phyloP scores from a whole-genome alignment of 1,140 invertebrate species.

The Calycopis cecrops region DNA sequence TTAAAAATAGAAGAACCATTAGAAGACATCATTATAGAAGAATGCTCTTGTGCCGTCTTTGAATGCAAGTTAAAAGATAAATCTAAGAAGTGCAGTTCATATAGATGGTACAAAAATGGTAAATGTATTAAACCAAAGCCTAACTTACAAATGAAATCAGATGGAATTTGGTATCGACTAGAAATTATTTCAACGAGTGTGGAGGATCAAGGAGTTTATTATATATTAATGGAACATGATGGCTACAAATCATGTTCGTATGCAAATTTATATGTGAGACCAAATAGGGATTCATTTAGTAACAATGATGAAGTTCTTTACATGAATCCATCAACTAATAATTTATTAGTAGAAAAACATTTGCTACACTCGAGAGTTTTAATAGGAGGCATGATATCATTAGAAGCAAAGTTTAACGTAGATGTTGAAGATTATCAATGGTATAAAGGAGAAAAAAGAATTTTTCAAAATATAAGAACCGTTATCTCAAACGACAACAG shows the following conservation, averaged over 20 bases:
- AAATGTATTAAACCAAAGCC: conserved; percentile 21
- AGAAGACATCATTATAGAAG: conserved; percentile 26
- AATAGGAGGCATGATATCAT: conserved; percentile 26
- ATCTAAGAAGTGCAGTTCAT: conserved; percentile 13
- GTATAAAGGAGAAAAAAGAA: conserved; percentile 26
- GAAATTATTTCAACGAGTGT: conserved; percentile 20
- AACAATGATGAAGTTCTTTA: conserved; percentile 23
- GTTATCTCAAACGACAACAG: conserved; percentile 27
- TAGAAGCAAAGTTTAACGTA: conserved; percentile 27
- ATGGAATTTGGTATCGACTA: conserved; percentile 26
- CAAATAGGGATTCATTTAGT: conserved; percentile 13
- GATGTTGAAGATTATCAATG: conserved; percentile 25
- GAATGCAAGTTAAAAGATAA: conserved; percentile 29
- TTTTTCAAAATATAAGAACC: conserved; percentile 27
- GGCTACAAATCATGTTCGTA: conserved; percentile 23
- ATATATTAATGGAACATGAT: conserved; percentile 22
- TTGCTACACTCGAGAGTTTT: conserved; percentile 23
- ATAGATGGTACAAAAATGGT: conserved; percentile 33
- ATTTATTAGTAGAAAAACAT: conserved; percentile 16
- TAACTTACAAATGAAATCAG: conserved; percentile 19
- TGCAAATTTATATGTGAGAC: conserved; percentile 25
- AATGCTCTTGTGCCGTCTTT: conserved; percentile 27
- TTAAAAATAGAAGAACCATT: conserved; percentile 29
- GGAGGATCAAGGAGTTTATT: conserved; percentile 29
- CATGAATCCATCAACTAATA: conserved; percentile 13